These are phyloP conservation scores for Silurus lanzhouensis DNA, from an alignment of 2,797 vertebrate species.

Conservation along the genomic window DNA sequence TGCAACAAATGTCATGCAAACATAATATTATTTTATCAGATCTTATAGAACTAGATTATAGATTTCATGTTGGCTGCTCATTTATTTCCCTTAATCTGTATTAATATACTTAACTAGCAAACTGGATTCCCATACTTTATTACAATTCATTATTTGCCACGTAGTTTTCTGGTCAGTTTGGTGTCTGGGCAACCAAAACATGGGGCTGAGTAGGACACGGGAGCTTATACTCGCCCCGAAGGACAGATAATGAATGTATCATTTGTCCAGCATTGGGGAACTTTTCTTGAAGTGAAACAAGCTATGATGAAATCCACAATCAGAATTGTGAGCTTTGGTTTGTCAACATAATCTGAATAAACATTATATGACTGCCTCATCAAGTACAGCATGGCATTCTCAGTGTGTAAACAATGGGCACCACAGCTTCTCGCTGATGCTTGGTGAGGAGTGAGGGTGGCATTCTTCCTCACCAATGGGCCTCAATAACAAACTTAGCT, in stretches of 20 bases:
- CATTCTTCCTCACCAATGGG: conserved; percentile 5
- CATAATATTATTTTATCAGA: no score
- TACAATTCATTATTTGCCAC: background rate
- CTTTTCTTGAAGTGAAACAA: background rate
- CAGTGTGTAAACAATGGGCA: conserved; percentile 2
- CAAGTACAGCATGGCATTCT: conserved; percentile 32
- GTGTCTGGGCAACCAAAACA: background rate
- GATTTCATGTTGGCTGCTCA: background rate
- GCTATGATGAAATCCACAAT: background rate
- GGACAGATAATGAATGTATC: background rate
- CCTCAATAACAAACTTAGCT: conserved; percentile 54
- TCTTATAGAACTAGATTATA: background rate
- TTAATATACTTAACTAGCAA: background rate
- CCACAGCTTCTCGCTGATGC: conserved; percentile 40
- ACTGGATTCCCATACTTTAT: background rate
- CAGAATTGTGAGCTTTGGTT: conserved; percentile 13
- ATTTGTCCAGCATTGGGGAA: background rate
- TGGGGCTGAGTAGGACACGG: background rate
- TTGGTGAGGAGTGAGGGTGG: conserved; percentile 23
- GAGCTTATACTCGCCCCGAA: background rate
- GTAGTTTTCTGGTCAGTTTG: background rate
- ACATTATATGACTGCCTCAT: conserved; percentile 24
- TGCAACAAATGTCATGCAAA: no score
- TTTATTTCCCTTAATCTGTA: background rate
- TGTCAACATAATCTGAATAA: conserved; percentile 19